Conservation (phyloP, 2,888 invertebrate species). For the Autographa pulchrina region DNA sequence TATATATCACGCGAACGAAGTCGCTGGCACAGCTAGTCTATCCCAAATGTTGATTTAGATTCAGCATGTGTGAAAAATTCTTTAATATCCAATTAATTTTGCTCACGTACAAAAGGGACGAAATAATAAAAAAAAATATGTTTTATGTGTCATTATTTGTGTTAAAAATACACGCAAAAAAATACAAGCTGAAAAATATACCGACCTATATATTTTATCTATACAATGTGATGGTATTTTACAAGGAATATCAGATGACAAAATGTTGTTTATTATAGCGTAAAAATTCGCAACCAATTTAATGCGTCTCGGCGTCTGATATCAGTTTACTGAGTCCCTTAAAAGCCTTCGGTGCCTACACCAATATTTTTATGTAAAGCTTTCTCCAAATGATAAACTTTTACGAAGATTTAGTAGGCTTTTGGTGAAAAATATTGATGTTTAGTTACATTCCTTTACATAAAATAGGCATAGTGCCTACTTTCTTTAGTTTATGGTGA, state of each 20-base stretch:
- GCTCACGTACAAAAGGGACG: too few species aligned
- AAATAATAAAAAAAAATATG: too few species aligned
- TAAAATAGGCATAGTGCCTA: too few species aligned
- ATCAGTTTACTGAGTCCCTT: constrained; percentile 13
- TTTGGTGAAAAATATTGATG: background rate
- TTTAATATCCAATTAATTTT: too few species aligned
- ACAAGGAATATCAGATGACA: background rate
- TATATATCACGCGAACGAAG: too few species aligned
- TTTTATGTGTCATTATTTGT: too few species aligned
- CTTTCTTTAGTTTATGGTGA: too few species aligned
- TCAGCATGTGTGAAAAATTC: too few species aligned
- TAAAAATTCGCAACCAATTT: background rate
- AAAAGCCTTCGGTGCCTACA: constrained; percentile 3
- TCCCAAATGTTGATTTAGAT: too few species aligned
- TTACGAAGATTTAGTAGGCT: background rate
- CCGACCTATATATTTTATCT: background rate
- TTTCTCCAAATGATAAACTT: background rate
- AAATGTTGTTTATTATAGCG: constrained; percentile 1
- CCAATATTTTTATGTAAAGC: constrained; percentile 3
- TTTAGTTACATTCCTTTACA: too few species aligned
- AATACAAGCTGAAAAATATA: background rate
- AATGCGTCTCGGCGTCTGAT: constrained; percentile 6
- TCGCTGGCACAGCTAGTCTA: too few species aligned
- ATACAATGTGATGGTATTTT: background rate
- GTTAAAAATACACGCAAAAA: too few species aligned